Evolutionary conservation across 2,797 vertebrate genomes (phyloP).

Genomic region (Taeniopygia guttata): DNA sequence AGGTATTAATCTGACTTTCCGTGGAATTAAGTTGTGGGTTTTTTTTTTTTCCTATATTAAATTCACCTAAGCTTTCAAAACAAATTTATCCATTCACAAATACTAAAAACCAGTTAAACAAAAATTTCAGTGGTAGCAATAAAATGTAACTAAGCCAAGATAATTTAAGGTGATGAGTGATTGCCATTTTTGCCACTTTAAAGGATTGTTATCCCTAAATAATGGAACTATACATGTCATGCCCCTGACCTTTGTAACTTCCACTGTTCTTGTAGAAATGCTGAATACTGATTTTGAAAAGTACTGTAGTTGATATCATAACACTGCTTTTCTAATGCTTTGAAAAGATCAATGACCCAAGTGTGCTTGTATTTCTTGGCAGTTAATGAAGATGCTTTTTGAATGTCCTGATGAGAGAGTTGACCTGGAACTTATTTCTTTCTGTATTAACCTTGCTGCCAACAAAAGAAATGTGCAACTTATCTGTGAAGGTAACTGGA

Average conservation of each 20-base stretch:
- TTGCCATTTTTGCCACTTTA: background rate
- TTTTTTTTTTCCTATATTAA: background rate
- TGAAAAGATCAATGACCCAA: background rate
- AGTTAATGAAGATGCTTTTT: slow-evolving; percentile 94
- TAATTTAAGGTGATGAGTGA: background rate
- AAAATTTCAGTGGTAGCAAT: background rate
- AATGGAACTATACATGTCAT: background rate
- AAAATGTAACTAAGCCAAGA: background rate
- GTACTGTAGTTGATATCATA: background rate
- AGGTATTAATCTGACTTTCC: background rate
- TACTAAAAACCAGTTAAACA: background rate
- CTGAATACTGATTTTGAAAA: background rate
- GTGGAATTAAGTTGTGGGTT: accelerated
- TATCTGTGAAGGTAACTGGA: slow-evolving; percentile 88
- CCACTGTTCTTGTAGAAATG: background rate
- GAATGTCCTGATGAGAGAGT: slow-evolving; percentile 84
- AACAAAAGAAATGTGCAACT: slow-evolving; percentile 93
- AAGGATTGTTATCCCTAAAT: background rate
- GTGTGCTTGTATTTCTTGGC: slow-evolving; percentile 49
- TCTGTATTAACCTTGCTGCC: slow-evolving; percentile 94
- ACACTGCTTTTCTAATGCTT: background rate
- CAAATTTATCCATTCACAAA: background rate
- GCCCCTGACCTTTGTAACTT: background rate
- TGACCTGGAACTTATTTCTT: slow-evolving; percentile 88
- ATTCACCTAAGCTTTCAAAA: background rate